These are phyloP conservation scores for Okamejei kenojei DNA, from an alignment of 2,797 vertebrate species.

Conservation along the genomic window DNA sequence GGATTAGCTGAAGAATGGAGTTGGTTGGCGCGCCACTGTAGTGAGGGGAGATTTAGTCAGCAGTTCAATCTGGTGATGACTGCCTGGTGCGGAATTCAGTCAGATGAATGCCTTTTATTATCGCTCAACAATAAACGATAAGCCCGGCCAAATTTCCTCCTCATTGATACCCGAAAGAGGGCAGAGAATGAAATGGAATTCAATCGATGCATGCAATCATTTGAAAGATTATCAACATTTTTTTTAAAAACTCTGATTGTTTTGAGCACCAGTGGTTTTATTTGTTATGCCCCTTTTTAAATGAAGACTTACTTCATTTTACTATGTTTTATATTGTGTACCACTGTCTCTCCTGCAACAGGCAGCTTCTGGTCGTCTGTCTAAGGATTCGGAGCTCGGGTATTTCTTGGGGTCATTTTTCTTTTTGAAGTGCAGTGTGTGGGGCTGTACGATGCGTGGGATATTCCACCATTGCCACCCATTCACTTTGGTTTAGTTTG, in stretches of 20 bases:
- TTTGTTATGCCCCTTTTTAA: neutral
- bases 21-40: neutral
- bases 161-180: conserved; percentile 2
- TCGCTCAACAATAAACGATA: neutral
- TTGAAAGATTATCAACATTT: neutral
- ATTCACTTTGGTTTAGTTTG: too few species aligned
- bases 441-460: neutral
- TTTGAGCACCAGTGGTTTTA: neutral
- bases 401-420: neutral
- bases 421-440: neutral
- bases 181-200: conserved; percentile 20
- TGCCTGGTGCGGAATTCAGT: conserved; percentile 21
- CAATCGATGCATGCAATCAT: neutral
- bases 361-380: neutral
- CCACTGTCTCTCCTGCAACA: neutral
- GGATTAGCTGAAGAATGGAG: conserved; percentile 26
- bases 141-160: neutral
- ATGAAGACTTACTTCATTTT: neutral
- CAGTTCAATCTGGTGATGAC: conserved; percentile 21
- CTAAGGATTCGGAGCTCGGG: neutral
- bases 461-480: neutral
- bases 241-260: neutral
- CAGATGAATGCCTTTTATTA: conserved; percentile 28
- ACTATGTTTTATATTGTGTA: neutral
- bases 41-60: conserved; percentile 15